These are phyloP conservation scores for Oryzias dopingdopingensis DNA, from an alignment of 2,797 vertebrate species.

Conservation along the genomic window DNA sequence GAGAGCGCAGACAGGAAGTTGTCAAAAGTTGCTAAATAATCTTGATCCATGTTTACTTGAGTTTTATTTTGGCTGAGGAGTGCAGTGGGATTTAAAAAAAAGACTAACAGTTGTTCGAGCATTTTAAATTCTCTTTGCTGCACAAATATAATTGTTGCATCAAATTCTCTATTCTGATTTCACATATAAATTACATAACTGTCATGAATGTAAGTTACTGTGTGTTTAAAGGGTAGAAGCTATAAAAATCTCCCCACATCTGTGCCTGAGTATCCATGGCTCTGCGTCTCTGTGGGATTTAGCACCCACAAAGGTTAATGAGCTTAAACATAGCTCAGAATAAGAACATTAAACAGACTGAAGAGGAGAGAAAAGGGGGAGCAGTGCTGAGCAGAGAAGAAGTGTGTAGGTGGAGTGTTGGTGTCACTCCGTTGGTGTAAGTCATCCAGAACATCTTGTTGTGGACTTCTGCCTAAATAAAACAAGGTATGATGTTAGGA, in stretches of 20 bases:
- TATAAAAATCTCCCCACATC: slow-evolving; percentile 38
- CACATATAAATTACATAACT: slow-evolving; percentile 22
- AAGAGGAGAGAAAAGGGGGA: slow-evolving; percentile 44
- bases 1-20: too few species aligned
- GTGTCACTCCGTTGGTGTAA: slow-evolving; percentile 8
- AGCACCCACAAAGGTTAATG: slow-evolving; percentile 78
- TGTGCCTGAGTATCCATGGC: slow-evolving; percentile 57
- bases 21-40: too few species aligned
- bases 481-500: slow-evolving; percentile 8
- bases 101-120: too few species aligned
- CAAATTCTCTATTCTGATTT: neutral
- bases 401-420: slow-evolving; percentile 31
- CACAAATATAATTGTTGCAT: neutral
- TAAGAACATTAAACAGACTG: slow-evolving; percentile 75
- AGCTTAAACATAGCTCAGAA: slow-evolving; percentile 78
- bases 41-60: too few species aligned
- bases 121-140: too few species aligned
- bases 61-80: too few species aligned
- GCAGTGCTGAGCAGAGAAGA: slow-evolving; percentile 28
- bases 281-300: slow-evolving; percentile 66
- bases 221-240: slow-evolving; percentile 38
- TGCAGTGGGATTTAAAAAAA: too few species aligned
- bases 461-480: slow-evolving; percentile 1
- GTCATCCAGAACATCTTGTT: neutral
- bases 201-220: slow-evolving; percentile 35